phyloP scores from a whole-genome alignment of 2,888 invertebrate genomes.

The Orthosia cruda region DNA sequence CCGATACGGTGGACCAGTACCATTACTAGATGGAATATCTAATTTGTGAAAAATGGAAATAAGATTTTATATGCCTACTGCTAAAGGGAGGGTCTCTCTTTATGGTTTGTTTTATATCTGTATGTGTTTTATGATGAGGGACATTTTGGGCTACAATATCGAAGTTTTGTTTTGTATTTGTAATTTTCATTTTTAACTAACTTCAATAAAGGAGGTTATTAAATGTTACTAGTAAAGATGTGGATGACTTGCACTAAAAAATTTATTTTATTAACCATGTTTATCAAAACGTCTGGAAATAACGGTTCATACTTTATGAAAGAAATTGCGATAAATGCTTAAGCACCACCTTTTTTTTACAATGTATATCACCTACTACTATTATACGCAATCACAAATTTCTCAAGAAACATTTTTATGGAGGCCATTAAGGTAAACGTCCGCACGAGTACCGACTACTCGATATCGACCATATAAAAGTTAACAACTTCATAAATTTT shows the following conservation, averaged over 20 bases:
- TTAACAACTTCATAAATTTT: conserved; percentile 87
- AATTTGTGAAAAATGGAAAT: conserved; percentile 61
- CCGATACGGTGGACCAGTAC: conserved; percentile 74
- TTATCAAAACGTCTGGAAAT: background rate
- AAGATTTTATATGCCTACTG: conserved; percentile 19
- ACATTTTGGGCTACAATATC: background rate
- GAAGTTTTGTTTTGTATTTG: background rate
- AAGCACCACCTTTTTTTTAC: conserved; percentile 33
- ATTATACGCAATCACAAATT: conserved; percentile 66
- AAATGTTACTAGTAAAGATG: too few relatives aligned
- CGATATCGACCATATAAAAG: conserved; percentile 82
- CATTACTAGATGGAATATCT: conserved; percentile 50
- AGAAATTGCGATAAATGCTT: conserved; percentile 17
- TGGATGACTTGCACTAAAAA: too few relatives aligned
- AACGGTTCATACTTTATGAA: background rate
- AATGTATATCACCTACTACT: conserved; percentile 43
- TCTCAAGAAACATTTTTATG: conserved; percentile 67
- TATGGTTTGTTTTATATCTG: conserved; percentile 16
- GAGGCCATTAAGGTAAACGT: conserved; percentile 66
- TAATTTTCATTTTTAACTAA: too few relatives aligned
- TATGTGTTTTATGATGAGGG: conserved; percentile 5
- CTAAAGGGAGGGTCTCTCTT: conserved; percentile 32
- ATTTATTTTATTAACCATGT: too few relatives aligned
- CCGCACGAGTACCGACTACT: conserved; percentile 65
- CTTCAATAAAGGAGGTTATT: too few relatives aligned